phyloP scores from a whole-genome alignment of 2,888 invertebrate species.

The Dexiosoma caninum region DNA sequence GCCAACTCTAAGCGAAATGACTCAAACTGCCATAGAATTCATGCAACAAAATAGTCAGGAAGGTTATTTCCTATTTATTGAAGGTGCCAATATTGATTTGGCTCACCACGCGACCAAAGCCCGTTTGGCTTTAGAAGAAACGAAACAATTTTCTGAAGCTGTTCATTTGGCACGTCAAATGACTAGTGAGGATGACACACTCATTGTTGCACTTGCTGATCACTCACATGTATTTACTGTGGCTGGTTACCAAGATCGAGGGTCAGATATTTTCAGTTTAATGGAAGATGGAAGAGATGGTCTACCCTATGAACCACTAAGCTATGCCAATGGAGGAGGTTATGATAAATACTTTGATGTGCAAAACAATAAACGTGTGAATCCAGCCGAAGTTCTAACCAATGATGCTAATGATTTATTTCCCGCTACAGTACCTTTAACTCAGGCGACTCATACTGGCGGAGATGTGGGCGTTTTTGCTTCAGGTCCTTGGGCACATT shows the following conservation, averaged over 20 bases:
- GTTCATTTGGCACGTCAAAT: slow-evolving; percentile 81
- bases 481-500: slow-evolving; percentile 86
- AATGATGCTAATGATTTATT: slow-evolving; percentile 73
- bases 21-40: slow-evolving; percentile 84
- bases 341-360: slow-evolving; percentile 76
- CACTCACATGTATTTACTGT: slow-evolving; percentile 88
- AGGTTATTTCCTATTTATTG: slow-evolving; percentile 89
- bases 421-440: slow-evolving; percentile 80
- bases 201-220: slow-evolving; percentile 89
- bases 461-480: slow-evolving; percentile 90
- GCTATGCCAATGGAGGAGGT: slow-evolving; percentile 87
- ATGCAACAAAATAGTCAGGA: slow-evolving; percentile 80
- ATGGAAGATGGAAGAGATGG: slow-evolving; percentile 75
- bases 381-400: slow-evolving; percentile 66
- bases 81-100: slow-evolving; percentile 79
- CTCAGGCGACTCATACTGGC: slow-evolving; percentile 84
- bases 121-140: slow-evolving; percentile 75
- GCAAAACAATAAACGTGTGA: slow-evolving; percentile 67
- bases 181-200: slow-evolving; percentile 83
- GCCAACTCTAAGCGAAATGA: slow-evolving; percentile 89
- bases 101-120: slow-evolving; percentile 74
- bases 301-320: slow-evolving; percentile 83
- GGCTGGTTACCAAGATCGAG: slow-evolving; percentile 81
- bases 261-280: slow-evolving; percentile 72
- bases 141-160: slow-evolving; percentile 85